Percentiles rank a stretch among this genome's conserved stretches.
These are phyloP conservation scores for Riparia riparia DNA, from an alignment of 2,113 vertebrate genomes.

Conservation along the genomic window DNA sequence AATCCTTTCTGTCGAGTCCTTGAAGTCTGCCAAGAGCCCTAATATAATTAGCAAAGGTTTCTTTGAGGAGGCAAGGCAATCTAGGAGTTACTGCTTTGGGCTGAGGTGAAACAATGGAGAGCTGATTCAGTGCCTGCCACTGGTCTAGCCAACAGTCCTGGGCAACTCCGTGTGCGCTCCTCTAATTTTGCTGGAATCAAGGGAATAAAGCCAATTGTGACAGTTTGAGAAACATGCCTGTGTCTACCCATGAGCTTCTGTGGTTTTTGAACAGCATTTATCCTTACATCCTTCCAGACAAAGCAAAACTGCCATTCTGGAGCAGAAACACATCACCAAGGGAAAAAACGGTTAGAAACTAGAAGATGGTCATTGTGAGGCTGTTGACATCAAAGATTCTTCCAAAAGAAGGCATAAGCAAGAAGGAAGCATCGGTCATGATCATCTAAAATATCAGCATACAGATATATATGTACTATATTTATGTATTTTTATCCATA, in stretches of 20 bases:
- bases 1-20: conserved; percentile 8
- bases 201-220: not conserved
- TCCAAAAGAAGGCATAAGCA: not conserved
- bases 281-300: not conserved
- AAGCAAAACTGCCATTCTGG: not conserved
- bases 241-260: not conserved
- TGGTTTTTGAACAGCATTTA: not conserved
- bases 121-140: not conserved
- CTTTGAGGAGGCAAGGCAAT: not conserved
- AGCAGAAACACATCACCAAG: not conserved
- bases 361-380: not conserved
- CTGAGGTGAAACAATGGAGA: not conserved
- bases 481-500: not conserved
- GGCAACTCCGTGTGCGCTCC: not conserved
- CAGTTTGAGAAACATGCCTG: not conserved
- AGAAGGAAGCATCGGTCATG: not conserved
- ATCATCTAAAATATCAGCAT: not conserved
- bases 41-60: conserved; percentile 10
- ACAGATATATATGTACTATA: not conserved
- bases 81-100: not conserved
- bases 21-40: conserved; percentile 6
- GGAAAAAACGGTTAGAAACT: not conserved
- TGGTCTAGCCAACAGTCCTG: not conserved
- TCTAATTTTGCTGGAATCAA: not conserved
- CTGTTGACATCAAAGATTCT: not conserved